Evolutionary conservation across 2,888 invertebrate species (phyloP), one percentile per base, ranked within the genome.

Genomic region (Pteria penguin): DNA sequence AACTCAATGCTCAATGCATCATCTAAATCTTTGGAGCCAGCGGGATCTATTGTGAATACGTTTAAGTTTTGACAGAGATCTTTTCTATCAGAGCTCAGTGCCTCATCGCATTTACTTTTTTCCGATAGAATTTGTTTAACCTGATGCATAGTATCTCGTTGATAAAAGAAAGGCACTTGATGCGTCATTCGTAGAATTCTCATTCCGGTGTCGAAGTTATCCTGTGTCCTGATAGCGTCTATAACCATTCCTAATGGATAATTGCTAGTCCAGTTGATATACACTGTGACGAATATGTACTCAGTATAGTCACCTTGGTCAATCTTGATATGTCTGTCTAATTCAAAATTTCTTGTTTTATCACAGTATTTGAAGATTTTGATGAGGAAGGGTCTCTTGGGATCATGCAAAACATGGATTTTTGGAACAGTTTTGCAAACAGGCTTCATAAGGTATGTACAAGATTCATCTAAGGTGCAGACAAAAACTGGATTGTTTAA

Each of bases 41-140:
- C n/a, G n/a, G 80, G 68, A 71, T 82, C 84, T 45, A 85, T 83
- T 8, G 84, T 81, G 54, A 85, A 82, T n/a, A 75, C 74, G 18
- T 63, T 66, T 14, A 75, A 24, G 1, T 32, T 14, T 29, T 69
- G 65, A 26, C 60, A 26, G 27, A 26, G 27, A 18, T 60, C 60
- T 18, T 24, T 27, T 60, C 60, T n/a, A 26, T 60, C 24, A n/a
- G 22, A 11, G 24, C 57, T 57, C 18, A 8, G 18, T 32, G 76
- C 82, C 18, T 78, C 54, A 62, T 83, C 79, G 29, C 27, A 32
- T 52, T 79, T 65, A 11, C 29, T 66, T 52, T 60, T 26, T 2
- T 66, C n/a, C 0, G 3, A 1, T 18, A 32, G 18, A 31, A 29
- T 5, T 22, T 22, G 32, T 4, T 65, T 54, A 26, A 22, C 71